These are phyloP conservation scores for Oreochromis niloticus DNA, from an alignment of 2,113 vertebrate genomes.

Conservation along the genomic window DNA sequence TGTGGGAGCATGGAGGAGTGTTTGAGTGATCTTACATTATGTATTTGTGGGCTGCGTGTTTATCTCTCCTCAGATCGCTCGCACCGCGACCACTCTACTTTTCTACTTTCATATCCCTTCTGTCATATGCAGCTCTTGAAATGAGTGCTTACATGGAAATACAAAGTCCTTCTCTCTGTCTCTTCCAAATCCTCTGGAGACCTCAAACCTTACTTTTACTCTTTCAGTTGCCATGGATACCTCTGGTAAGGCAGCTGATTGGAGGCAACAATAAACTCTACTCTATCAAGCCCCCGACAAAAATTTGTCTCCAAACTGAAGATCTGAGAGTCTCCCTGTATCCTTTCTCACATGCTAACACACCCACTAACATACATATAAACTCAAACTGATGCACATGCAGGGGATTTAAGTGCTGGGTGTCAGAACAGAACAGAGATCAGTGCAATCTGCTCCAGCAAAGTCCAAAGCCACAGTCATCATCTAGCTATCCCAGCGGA, in stretches of 20 bases:
- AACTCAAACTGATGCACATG: not conserved
- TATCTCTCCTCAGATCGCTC: not conserved
- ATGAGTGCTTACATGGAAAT: conserved; percentile 44
- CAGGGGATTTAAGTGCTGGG: not conserved
- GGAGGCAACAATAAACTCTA: conserved; percentile 52
- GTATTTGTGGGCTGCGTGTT: not conserved
- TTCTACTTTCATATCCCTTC: conserved; percentile 39
- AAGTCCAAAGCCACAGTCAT: conserved; percentile 54
- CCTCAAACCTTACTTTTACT: conserved; percentile 66
- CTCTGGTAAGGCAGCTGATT: conserved; percentile 54
- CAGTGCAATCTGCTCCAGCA: conserved; percentile 56
- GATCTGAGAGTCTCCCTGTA: not conserved
- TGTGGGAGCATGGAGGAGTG: not conserved
- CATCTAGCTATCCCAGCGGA: conserved; percentile 41
- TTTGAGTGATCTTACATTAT: conserved; percentile 1
- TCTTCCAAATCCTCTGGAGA: conserved; percentile 62
- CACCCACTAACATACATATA: not conserved
- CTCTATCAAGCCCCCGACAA: conserved; percentile 49
- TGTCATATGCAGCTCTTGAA: conserved; percentile 36
- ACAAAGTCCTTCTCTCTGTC: conserved; percentile 47
- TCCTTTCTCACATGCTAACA: not conserved
- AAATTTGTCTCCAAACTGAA: conserved; percentile 47
- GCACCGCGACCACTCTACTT: conserved; percentile 2
- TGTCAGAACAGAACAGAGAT: conserved; percentile 44
- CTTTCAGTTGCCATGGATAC: conserved; percentile 72